Base-by-base conservation (phyloP, 2,797 vertebrate species). In the Yasuhikotakia modesta region DNA sequence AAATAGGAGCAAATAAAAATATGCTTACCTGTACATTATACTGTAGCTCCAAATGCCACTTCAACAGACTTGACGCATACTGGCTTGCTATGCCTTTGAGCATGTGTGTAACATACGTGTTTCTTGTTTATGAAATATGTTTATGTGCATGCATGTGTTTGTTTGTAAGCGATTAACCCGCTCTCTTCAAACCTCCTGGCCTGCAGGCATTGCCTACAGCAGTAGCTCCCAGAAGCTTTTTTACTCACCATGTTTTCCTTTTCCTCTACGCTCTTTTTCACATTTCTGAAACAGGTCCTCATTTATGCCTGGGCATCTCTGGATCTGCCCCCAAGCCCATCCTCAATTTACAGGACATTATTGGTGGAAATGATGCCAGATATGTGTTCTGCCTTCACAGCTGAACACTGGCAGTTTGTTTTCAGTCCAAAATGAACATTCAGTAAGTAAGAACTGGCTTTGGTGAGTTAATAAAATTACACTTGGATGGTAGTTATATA, bases 181-280 rank as follows among this genome's bases (percentile, higher is more conserved):
- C 78, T 79, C 69, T 83, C 83, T 87, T 87, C 78, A 83, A 83
- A 75, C 27, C 69, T 75, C 45, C 73, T 85, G 81, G 69, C 82
- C 88, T 87, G 81, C 83, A 86, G 89, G 90, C 87, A 50, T 72
- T 82, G 87, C 89, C 86, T 83, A 61, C 46, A 86, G 90, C 84
- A 5, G 55, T 32, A 57, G 48, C 79, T 78, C 70, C 74, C 65
- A 71, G 27, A 72, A 76, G 68, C 76, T 22, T 43, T 7, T 65
- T 71, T 53, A n/a, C 22, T 67, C 48, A 58, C 13, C 27, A 30
- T 53, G 21, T 63, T 55, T 67, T 71, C 7, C 39, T 43, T 66
- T 61, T 53, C 52, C 66, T 70, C 27, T 7, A 61, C 64, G 50
- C 63, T 35, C 30, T 67, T 30, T 70, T 21, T 82, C 76, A 17